A percentile compares a stretch with the other conserved stretches of the same genome.
These are phyloP conservation scores for Synergus gifuensis DNA, from an alignment of 2,888 invertebrate genomes.

Conservation along the genomic window DNA sequence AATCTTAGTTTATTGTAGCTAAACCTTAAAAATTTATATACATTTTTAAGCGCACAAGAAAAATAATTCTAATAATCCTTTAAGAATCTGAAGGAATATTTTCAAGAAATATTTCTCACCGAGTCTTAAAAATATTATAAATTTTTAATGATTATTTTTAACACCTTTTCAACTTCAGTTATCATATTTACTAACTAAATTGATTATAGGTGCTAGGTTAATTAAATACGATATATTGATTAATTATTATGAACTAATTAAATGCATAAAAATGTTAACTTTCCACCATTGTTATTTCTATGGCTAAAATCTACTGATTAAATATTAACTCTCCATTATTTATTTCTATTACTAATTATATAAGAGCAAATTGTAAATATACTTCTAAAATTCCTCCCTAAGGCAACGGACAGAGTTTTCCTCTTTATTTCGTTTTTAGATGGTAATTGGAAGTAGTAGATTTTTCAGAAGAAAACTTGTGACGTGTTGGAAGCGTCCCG, in stretches of 20 bases:
- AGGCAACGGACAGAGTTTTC: slow-evolving; percentile 9
- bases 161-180: no score
- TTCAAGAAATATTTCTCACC: no score
- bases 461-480: neutral
- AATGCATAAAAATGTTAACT: no score
- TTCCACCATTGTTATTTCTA: no score
- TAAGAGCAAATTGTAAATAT: neutral
- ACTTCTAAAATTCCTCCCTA: neutral
- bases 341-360: neutral
- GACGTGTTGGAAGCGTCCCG: neutral
- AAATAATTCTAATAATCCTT: no score
- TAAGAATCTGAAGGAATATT: no score
- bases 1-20: no score
- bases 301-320: neutral
- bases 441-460: neutral
- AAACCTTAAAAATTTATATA: neutral
- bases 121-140: no score
- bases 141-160: no score
- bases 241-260: neutral
- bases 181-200: neutral
- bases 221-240: neutral
- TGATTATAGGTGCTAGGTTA: neutral
- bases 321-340: neutral
- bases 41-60: neutral
- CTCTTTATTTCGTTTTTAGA: neutral